Base-by-base conservation (phyloP, 2,113 vertebrate species). In the Otis tarda region DNA sequence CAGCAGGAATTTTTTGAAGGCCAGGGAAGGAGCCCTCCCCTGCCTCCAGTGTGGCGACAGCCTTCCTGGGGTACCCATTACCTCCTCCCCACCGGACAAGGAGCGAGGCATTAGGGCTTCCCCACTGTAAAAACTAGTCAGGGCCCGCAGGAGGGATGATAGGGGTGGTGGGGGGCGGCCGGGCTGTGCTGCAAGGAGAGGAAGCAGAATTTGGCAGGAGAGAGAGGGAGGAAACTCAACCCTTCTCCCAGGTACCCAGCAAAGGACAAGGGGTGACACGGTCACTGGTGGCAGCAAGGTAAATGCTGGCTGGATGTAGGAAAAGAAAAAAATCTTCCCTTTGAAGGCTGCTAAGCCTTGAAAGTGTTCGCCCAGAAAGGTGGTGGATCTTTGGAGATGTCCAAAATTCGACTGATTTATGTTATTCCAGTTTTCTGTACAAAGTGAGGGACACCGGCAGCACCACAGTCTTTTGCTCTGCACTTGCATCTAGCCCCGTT, bases 401-500 rank as follows among this genome's bases (percentile, higher is more conserved):
- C 52, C 56, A 35, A 28, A 3, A 59, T 63, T 2, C 35, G n/a
- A 5, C 9, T 0, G 0, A 14, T 9, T 9, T 19, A 43, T 0
- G 0, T 37, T 69, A 74, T 33, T 50, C 41, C 41, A 4, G 11
- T 31, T 78, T 68, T 67, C 60, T 15, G 19, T 37, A 25, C 50
- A 5, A 49, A 28, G 17, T 1, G 37, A 55, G 45, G 23, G 30
- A 30, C 31, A 6, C 11, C 0, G 0, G 52, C 64, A 75, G 69
- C 41, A 41, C n/a, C 31, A 5, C 0, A 0, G 7, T 14, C n/a
- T 41, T 86, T 7, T 5, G 30, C 64, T 27, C 22, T 13, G 52
- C 0, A 0, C 28, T 52, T n/a, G 6, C n/a, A 31, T 3, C 2
- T 18, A 18, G 37, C 28, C 0, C 0, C 3, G 2, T 7, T 43